Evolutionary conservation across 2,888 invertebrate species (phyloP), one percentile per base, ranked within the genome.

Genomic region (Leptopilina drosophilae): DNA sequence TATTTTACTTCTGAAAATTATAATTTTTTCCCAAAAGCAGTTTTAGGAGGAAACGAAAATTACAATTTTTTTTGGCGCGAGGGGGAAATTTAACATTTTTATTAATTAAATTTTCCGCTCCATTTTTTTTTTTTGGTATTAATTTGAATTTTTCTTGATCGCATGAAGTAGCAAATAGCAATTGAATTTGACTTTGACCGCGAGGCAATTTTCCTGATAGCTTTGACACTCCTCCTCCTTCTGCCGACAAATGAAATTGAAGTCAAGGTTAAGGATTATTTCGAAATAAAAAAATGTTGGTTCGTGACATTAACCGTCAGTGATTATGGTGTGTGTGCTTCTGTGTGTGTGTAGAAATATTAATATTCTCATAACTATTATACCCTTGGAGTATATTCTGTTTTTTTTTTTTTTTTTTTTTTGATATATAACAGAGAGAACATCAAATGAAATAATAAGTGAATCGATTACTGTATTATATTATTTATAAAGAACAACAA

Each of bases 221-320:
- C 15, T 62, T 49, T 56, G 14, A 59, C 56, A 75, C 59, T 75
- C 59, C 59, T 75, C 59, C 42, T 42, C 42, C 42, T 42, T 42
- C 42, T 42, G 46, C 4, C 12, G 20, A 4, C 62, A 62, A 15
- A 15, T 26, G 49, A 69, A 69, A 64, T 77, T 65, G 11, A 49
- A 56, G 65, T 42, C 77, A 77, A 77, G 77, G 65, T 65, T 65
- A 33, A 64, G 56, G 65, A 77, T 40, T 77, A 49, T 56, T 65
- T 77, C 53, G 53, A 53, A 77, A 65, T 53, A 42, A 42, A 33
- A 20, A 33, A 42, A 42, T 42, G 14, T 77, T 64, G 64, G 64
- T 65, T 49, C 73, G 73, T 75, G 75, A 75, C 33, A 49, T 77
- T n/a, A 66, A 53, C 53, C 64, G 56, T 33, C 77, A 66, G 6